These are phyloP conservation scores for Athetis lepigone DNA, from an alignment of 2,888 invertebrate genomes.

Conservation along the genomic window DNA sequence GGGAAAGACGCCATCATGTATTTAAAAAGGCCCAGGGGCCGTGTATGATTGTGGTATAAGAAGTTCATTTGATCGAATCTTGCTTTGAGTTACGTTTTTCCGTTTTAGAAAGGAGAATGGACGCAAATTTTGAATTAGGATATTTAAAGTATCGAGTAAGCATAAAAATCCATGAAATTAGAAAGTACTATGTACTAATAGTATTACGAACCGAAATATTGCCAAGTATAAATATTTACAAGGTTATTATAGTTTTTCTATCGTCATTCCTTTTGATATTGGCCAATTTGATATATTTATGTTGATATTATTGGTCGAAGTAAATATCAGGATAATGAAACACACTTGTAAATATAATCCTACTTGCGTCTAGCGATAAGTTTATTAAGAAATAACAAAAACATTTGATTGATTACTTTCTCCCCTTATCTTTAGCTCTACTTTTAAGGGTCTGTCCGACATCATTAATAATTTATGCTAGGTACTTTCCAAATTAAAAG, in stretches of 20 bases:
- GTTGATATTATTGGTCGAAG: neutral
- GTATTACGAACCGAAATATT: conserved; percentile 4
- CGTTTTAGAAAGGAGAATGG: no score
- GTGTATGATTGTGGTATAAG: neutral
- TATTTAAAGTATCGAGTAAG: no score
- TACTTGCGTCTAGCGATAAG: neutral
- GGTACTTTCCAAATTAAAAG: conserved; percentile 26
- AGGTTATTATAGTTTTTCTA: neutral
- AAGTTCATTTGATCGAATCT: neutral
- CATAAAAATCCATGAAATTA: neutral
- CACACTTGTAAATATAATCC: neutral
- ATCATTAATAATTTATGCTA: conserved; percentile 13
- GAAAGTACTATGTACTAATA: neutral
- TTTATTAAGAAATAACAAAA: conserved; percentile 12
- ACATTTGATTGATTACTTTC: conserved; percentile 19
- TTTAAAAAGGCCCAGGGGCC: neutral
- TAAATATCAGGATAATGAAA: neutral
- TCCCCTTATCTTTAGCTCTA: neutral
- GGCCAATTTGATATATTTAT: no score
- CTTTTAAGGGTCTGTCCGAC: no score
- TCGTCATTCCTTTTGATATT: neutral
- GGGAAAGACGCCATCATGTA: neutral
- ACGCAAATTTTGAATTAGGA: no score
- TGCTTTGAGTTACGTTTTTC: neutral
- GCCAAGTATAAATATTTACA: neutral